These are phyloP conservation scores for Pardosa pseudoannulata DNA, from an alignment of 2,888 invertebrate genomes.

Conservation along the genomic window DNA sequence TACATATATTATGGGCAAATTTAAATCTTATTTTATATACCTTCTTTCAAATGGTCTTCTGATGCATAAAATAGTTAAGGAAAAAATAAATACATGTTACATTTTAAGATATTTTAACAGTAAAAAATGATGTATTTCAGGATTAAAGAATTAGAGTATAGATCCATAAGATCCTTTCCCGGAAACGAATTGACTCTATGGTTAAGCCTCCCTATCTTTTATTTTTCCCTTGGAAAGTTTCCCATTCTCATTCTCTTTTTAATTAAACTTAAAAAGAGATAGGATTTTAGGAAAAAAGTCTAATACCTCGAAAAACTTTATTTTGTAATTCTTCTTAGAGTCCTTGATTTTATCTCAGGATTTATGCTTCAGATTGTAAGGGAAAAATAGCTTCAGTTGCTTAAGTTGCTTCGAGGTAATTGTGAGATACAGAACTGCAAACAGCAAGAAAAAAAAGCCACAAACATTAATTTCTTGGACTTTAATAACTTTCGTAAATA, in stretches of 20 bases:
- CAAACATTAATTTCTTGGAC: not conserved
- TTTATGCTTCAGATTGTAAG: not conserved
- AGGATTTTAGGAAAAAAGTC: not conserved
- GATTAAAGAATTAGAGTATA: not conserved
- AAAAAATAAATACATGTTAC: too few species aligned
- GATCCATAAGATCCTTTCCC: not conserved
- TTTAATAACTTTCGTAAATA: too few species aligned
- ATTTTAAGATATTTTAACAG: not conserved
- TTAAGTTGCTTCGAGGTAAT: not conserved
- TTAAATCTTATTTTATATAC: too few species aligned
- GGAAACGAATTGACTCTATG: not conserved
- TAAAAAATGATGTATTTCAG: slow-evolving; percentile 2
- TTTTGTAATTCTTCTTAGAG: not conserved
- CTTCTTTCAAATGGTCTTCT: too few species aligned
- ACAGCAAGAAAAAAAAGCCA: not conserved
- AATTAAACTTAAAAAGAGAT: not conserved
- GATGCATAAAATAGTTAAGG: too few species aligned
- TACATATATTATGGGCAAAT: too few species aligned
- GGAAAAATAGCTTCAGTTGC: not conserved
- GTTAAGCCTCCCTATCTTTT: not conserved
- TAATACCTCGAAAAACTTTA: not conserved
- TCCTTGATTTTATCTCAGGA: not conserved
- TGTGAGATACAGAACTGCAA: too few species aligned
- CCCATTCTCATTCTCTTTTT: not conserved
- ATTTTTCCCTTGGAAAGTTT: not conserved